These are phyloP conservation scores for Aphelenchoides avenae DNA, from an alignment of 1,140 invertebrate genomes.

Conservation along the genomic window DNA sequence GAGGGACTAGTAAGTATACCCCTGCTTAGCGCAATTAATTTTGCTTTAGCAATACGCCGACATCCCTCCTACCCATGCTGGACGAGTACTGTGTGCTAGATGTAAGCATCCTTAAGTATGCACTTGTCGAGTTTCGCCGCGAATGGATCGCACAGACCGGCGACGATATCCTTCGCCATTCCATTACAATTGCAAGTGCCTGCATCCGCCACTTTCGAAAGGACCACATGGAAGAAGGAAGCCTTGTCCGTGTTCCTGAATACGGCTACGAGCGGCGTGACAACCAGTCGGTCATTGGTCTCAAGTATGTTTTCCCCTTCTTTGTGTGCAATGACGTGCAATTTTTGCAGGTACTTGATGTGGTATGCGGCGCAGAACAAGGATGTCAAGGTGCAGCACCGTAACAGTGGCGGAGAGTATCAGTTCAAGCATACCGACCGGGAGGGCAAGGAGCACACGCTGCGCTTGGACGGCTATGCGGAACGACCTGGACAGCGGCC, in stretches of 20 bases:
- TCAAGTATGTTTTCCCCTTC: too few relatives aligned
- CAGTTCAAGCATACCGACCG: neutral
- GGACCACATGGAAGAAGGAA: neutral
- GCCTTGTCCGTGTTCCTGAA: neutral
- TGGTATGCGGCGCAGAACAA: neutral
- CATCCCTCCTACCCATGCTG: too few relatives aligned
- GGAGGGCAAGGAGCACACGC: neutral
- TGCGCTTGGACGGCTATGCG: neutral
- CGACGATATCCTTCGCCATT: neutral
- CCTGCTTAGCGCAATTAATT: neutral
- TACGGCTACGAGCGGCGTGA: conserved; percentile 1
- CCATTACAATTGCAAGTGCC: conserved; percentile 1
- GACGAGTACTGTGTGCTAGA: conserved; percentile 3
- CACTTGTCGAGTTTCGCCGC: neutral
- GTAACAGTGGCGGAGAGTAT: neutral
- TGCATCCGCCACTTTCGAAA: conserved; percentile 6
- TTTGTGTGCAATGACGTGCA: too few relatives aligned
- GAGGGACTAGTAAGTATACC: too few relatives aligned
- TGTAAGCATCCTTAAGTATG: neutral
- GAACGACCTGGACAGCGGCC: neutral
- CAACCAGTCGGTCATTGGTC: conserved; percentile 1
- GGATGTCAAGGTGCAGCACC: too few relatives aligned
- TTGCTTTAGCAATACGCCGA: too few relatives aligned
- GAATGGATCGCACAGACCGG: conserved; percentile 1
- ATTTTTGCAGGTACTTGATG: neutral